Evolutionary conservation across 2,888 invertebrate species (phyloP), one percentile per base, ranked within the genome.

Genomic region (Leptarthrus brevirostris): DNA sequence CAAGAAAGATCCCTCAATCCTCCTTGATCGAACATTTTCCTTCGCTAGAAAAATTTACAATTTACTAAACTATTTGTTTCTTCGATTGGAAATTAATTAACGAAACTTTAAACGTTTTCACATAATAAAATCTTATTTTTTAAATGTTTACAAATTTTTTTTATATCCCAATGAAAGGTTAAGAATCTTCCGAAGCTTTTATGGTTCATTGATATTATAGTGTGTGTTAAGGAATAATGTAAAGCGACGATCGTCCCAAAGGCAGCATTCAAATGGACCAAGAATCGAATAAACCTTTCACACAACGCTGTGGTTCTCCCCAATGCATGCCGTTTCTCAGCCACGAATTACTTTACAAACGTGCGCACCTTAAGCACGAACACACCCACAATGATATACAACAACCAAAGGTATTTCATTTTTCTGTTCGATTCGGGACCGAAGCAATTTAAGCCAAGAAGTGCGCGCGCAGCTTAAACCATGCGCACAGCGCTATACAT

Each of bases 331-430:
- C 52, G 49, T 69, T 69, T 69, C 69, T 69, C 34, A 69, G 52
- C 20, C 69, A 69, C 34, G 52, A 52, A 69, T 34, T 34, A 66
- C 18, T 30, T 1, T 30, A 40, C 40, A 34, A 69, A 58, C 49
- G 54, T 47, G 58, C 16, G 52, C 52, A 72, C 74, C 74, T 61
- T 36, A 61, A 69, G 53, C 61, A 72, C 47, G 47, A n/a, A 54
- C 64, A 52, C 61, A 40, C n/a, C 16, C 3, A 20, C 5, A 52
- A 12, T 14, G 4, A n/a, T 10, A 16, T 34, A 34, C 58, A 58
- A 34, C 58, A 14, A n/a, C 66, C 69, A 69, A 49, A 70, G 52
- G 10, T 52, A 36, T 47, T 70, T 64, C 24, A 24, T 64, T 64
- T 47, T 20, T 18, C 66, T 12, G 30, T n/a, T 36, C n/a, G 8